Percentiles rank a stretch among this genome's conserved stretches.
Evolutionary conservation across 2,797 vertebrate species (phyloP).

Genomic region (Ciconia nigra): DNA sequence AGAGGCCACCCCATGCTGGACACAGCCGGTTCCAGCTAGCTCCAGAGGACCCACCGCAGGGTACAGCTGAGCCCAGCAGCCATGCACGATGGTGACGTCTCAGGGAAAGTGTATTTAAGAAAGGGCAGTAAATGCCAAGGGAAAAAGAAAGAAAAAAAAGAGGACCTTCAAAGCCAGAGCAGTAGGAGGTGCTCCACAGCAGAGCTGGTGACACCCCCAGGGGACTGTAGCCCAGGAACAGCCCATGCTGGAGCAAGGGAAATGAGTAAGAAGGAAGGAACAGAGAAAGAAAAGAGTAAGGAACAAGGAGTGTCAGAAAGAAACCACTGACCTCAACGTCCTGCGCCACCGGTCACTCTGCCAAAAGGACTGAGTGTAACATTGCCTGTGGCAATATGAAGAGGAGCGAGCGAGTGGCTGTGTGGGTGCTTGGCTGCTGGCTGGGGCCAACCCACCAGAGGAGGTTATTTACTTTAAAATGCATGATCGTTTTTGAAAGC

Average conservation of each 20-base stretch:
- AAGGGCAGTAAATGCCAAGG: background rate
- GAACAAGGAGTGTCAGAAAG: background rate
- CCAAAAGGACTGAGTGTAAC: too few species aligned
- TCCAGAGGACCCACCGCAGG: rapidly evolving
- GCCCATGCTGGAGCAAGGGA: background rate
- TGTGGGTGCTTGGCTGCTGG: background rate
- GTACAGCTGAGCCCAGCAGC: background rate
- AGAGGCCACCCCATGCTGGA: rapidly evolving
- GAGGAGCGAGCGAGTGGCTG: rapidly evolving
- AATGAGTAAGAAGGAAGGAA: background rate
- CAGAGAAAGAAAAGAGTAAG: background rate
- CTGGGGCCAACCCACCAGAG: background rate
- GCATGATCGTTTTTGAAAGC: background rate
- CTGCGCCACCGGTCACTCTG: rapidly evolving
- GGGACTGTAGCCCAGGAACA: background rate
- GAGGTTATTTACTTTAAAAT: background rate
- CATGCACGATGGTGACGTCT: rapidly evolving
- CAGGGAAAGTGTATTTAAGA: background rate
- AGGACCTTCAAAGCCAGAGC: background rate
- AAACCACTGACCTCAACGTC: background rate
- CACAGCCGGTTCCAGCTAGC: rapidly evolving
- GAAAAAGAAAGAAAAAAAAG: too few species aligned
- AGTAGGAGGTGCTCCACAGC: background rate
- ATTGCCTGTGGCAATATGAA: rapidly evolving
- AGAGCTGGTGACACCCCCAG: background rate